phyloP scores from a whole-genome alignment of 2,888 invertebrate species.

The Beris morrisii region DNA sequence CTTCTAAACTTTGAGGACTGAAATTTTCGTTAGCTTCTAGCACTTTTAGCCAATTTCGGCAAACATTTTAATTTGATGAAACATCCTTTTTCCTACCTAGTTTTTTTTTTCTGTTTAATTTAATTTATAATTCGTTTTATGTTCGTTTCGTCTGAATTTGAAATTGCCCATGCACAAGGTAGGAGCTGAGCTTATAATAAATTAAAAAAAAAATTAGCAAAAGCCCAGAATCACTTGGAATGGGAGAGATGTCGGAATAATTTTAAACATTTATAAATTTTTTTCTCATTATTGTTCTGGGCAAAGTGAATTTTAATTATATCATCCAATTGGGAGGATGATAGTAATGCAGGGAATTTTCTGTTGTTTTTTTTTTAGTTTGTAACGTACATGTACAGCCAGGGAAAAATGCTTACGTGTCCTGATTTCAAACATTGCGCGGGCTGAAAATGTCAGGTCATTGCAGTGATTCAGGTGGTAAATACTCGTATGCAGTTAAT shows the following conservation, averaged over 20 bases:
- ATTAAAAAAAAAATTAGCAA: slow-evolving; percentile 19
- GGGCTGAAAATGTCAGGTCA: slow-evolving; percentile 7
- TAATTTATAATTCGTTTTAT: slow-evolving; percentile 28
- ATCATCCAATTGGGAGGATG: slow-evolving; percentile 26
- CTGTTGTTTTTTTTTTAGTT: slow-evolving; percentile 5
- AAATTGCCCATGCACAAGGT: too few relatives aligned
- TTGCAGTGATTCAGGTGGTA: slow-evolving; percentile 11
- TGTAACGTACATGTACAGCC: slow-evolving; percentile 9
- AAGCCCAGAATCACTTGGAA: slow-evolving; percentile 12
- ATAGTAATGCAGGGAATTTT: slow-evolving; percentile 14
- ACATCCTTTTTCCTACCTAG: slow-evolving; percentile 16
- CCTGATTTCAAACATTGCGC: not conserved
- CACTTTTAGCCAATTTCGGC: slow-evolving; percentile 17
- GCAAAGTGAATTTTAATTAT: slow-evolving; percentile 31
- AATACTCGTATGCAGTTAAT: not conserved
- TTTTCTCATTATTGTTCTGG: slow-evolving; percentile 7
- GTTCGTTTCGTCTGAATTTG: slow-evolving; percentile 1
- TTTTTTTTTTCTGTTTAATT: slow-evolving; percentile 18
- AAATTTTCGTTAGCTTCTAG: too few relatives aligned
- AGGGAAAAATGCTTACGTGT: slow-evolving; percentile 20
- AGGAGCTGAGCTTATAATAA: slow-evolving; percentile 17
- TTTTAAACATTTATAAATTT: slow-evolving; percentile 7
- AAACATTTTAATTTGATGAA: slow-evolving; percentile 27
- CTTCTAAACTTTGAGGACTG: too few relatives aligned
- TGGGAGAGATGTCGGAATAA: slow-evolving; percentile 10